Base-by-base conservation (phyloP, 1,140 invertebrate species). In the Tetranychus urticae region DNA sequence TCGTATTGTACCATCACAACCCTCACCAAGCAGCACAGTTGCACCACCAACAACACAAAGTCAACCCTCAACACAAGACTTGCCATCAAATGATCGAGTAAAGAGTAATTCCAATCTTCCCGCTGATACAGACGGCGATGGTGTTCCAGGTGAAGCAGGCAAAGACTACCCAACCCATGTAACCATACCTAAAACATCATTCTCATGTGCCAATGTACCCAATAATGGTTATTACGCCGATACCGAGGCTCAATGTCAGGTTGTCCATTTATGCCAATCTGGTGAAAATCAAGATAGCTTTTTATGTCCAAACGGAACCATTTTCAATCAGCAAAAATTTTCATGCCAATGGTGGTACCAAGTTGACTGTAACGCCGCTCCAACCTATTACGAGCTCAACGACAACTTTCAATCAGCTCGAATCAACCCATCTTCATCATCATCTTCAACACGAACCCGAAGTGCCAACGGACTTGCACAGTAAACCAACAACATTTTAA, bases 241-340 rank as follows among this genome's bases (percentile, higher is more conserved):
- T 62, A 61, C 67, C 10, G 85, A 87, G 72, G 85, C 85, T 61
- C 84, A 83, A 58, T 88, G 85, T 67, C 85, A 89, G 77, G 85
- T 79, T 1, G 81, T 82, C 65, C 77, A 80, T 67, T 75, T 82
- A 2, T 82, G 81, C 66, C 73, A 77, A 62, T 59, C 62, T 42
- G 71, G 71, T 42, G 73, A 73, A 1, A 71, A 67, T 31, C 67
- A 71, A 63, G 68, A 75, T 36, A 76, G 76, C 6, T 78, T 78
- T 62, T 68, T 78, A 1, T 79, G 77, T 62, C 76, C 77, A n/a
- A 73, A 78, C 61, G 77, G 77, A 48, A 76, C 76, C 1, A 70
- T 73, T 7, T 78, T 47, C 66, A 79, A 76, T 61, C 77, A 78
- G 65, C 73, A 76, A 62, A 65, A 65, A 52, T 67, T 77, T 56